These are phyloP conservation scores for Tupaia tana DNA, from an alignment of 2,113 vertebrate species.

Conservation along the genomic window DNA sequence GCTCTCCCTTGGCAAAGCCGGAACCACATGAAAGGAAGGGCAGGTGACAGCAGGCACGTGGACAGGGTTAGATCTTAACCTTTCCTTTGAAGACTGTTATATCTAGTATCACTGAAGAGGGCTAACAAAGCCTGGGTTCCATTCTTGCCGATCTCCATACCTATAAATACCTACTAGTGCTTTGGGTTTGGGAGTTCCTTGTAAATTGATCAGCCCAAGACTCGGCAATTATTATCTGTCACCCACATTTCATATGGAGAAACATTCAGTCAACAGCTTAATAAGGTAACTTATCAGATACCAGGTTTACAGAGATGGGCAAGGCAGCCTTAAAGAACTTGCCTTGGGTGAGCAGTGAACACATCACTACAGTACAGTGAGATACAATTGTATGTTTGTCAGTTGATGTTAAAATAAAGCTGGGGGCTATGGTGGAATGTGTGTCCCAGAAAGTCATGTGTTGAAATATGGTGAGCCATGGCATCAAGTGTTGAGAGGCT, in stretches of 20 bases:
- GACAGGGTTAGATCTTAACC: not conserved
- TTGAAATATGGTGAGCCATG: no score
- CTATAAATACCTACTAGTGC: no score
- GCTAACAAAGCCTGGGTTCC: not conserved
- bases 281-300: no score
- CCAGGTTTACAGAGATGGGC: not conserved
- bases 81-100: not conserved
- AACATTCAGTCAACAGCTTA: not conserved
- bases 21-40: not conserved
- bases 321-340: not conserved
- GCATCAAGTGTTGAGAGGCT: no score
- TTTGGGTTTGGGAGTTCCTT: not conserved
- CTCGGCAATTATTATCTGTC: not conserved
- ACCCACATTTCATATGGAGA: not conserved
- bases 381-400: not conserved
- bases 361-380: not conserved
- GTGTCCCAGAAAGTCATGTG: no score
- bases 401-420: not conserved
- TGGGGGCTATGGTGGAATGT: no score
- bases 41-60: not conserved
- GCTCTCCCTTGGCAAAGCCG: not conserved
- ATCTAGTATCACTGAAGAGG: not conserved
- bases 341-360: not conserved
- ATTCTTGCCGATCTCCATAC: not conserved
- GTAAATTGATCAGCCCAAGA: not conserved